These are phyloP conservation scores for Spatulosminthurus flaviceps DNA, from an alignment of 2,888 invertebrate genomes.

Conservation along the genomic window DNA sequence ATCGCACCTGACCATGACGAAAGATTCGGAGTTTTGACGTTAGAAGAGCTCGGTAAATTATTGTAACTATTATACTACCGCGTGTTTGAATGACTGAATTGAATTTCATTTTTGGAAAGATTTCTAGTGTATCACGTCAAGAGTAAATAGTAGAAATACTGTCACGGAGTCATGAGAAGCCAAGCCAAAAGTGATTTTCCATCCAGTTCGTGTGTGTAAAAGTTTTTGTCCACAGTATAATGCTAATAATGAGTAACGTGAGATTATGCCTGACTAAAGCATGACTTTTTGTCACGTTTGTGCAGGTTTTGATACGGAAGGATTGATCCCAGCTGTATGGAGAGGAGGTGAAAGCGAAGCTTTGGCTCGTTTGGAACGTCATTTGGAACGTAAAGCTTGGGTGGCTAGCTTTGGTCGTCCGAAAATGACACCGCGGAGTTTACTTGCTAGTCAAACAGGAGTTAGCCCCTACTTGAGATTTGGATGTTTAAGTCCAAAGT, in stretches of 20 bases:
- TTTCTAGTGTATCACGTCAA: too few relatives aligned
- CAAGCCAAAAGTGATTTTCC: too few relatives aligned
- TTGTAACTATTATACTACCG: background rate
- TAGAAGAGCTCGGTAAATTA: slow-evolving; percentile 80
- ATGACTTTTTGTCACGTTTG: background rate
- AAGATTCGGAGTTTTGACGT: slow-evolving; percentile 82
- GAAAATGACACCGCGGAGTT: slow-evolving; percentile 82
- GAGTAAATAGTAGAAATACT: too few relatives aligned
- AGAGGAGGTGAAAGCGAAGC: slow-evolving; percentile 81
- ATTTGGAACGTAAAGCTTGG: slow-evolving; percentile 79
- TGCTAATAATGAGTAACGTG: background rate
- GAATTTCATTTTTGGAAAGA: slow-evolving; percentile 12
- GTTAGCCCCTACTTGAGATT: slow-evolving; percentile 86
- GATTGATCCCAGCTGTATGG: slow-evolving; percentile 78
- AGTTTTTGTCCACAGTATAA: too few relatives aligned
- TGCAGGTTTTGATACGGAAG: slow-evolving; percentile 80
- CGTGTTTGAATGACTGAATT: background rate
- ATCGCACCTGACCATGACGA: slow-evolving; percentile 81
- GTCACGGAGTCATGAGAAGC: too few relatives aligned
- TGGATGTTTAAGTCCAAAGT: slow-evolving; percentile 83
- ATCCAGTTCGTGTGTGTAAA: too few relatives aligned
- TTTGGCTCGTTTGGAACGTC: slow-evolving; percentile 74
- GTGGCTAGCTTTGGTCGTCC: slow-evolving; percentile 88
- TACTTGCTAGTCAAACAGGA: slow-evolving; percentile 84
- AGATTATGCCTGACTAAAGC: background rate